Evolutionary conservation across 2,888 invertebrate genomes (phyloP).

Genomic region (Andrena praecox): DNA sequence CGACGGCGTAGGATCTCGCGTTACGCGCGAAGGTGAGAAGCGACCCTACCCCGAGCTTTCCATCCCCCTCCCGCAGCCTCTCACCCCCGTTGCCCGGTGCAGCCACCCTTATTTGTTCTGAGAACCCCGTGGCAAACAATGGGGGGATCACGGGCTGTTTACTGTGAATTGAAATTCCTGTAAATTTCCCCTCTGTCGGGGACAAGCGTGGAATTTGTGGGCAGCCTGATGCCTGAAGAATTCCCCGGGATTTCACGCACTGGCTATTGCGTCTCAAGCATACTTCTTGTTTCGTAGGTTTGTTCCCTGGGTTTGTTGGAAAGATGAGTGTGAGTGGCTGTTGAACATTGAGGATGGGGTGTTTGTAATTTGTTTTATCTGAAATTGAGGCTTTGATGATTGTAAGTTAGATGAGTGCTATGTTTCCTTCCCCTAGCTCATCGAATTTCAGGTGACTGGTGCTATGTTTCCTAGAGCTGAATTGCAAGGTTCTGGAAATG

Average conservation of each 20-base stretch:
- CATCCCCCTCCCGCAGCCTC: constrained; percentile 2
- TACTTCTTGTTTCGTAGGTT: not conserved
- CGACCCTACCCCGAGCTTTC: constrained; percentile 34
- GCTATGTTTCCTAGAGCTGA: too few relatives aligned
- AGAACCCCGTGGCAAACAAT: constrained; percentile 63
- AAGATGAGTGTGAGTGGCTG: not conserved
- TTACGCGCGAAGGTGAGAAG: constrained; percentile 53
- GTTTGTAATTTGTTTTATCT: not conserved
- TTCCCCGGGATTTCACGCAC: constrained; percentile 17
- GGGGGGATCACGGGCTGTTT: constrained; percentile 64
- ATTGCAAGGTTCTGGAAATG: too few relatives aligned
- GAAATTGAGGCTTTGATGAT: too few relatives aligned
- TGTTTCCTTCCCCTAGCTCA: too few relatives aligned
- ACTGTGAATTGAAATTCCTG: constrained; percentile 68
- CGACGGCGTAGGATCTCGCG: constrained; percentile 42
- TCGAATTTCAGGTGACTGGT: too few relatives aligned
- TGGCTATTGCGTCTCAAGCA: not conserved
- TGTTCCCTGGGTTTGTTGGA: not conserved
- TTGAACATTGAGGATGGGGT: not conserved
- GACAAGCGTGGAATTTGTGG: constrained; percentile 12
- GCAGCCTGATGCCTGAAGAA: constrained; percentile 12
- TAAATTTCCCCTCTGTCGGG: constrained; percentile 60
- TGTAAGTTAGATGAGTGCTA: too few relatives aligned
- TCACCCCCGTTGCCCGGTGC: not conserved
- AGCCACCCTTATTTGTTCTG: constrained; percentile 62